Conservation (phyloP, 2,113 vertebrate genomes). For the Rhea americana region DNA sequence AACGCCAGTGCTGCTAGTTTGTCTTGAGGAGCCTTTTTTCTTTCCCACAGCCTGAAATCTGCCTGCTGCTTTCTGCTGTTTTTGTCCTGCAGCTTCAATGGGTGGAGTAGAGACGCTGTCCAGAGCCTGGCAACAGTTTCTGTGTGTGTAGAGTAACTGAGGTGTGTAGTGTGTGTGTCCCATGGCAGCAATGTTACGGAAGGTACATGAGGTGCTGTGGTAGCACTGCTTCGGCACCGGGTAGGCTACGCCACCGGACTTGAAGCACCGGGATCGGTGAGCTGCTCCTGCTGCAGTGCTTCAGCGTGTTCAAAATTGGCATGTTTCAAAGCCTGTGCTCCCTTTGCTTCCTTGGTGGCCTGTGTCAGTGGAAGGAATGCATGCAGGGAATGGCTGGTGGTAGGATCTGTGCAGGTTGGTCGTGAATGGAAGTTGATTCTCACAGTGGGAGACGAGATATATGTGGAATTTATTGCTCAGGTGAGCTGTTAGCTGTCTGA, state of each 20-base stretch:
- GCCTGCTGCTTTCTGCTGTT: not conserved
- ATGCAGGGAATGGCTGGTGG: not conserved
- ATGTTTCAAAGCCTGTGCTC: not conserved
- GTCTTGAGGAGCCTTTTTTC: not conserved
- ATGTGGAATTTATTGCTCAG: fast-evolving
- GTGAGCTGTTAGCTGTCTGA: not conserved
- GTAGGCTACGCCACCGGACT: not conserved
- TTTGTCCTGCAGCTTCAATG: not conserved
- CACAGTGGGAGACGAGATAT: not conserved
- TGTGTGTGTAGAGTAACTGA: not conserved
- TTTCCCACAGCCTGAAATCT: not conserved
- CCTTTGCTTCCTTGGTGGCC: not conserved
- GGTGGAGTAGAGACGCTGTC: not conserved
- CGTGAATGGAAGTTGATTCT: not conserved
- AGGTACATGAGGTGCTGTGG: not conserved
- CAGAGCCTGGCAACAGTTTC: constrained; percentile 52
- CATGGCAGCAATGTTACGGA: not conserved
- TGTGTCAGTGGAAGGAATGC: not conserved
- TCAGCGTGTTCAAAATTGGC: not conserved
- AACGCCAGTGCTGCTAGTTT: not conserved
- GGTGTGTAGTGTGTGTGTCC: not conserved
- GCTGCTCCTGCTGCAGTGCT: not conserved
- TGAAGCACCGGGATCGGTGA: not conserved
- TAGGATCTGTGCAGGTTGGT: not conserved
- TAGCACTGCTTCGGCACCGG: not conserved